These are phyloP conservation scores for Apocrypta bakeri DNA, from an alignment of 1,140 invertebrate genomes.

Conservation along the genomic window DNA sequence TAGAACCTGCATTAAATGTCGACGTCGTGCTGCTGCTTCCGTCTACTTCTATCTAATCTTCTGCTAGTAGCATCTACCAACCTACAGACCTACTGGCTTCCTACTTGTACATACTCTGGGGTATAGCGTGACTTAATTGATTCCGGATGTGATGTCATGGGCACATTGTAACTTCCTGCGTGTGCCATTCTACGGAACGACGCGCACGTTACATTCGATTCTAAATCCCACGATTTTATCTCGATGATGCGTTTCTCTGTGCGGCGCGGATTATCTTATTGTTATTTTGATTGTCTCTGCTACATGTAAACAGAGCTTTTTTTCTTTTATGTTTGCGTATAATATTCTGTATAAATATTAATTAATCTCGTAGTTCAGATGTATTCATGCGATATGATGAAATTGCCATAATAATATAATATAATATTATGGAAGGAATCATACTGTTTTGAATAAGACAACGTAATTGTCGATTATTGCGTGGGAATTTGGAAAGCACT, in stretches of 20 bases:
- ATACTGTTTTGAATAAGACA: too few species aligned
- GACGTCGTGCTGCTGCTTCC: neutral
- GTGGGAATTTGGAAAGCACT: too few species aligned
- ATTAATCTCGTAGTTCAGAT: too few species aligned
- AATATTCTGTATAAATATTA: too few species aligned
- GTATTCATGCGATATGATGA: too few species aligned
- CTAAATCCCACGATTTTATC: slow-evolving; percentile 54
- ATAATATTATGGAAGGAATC: too few species aligned
- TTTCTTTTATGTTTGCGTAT: too few species aligned
- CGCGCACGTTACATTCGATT: slow-evolving; percentile 44
- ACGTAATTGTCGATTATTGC: too few species aligned
- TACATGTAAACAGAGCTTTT: too few species aligned
- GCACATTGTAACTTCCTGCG: slow-evolving; percentile 67
- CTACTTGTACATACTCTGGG: slow-evolving; percentile 52
- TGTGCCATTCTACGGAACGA: slow-evolving; percentile 32
- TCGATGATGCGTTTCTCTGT: too few species aligned
- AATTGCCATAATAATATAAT: too few species aligned
- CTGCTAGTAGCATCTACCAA: slow-evolving; percentile 62
- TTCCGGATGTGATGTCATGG: slow-evolving; percentile 70
- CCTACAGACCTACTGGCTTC: slow-evolving; percentile 65
- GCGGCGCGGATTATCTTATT: neutral
- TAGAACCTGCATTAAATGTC: neutral
- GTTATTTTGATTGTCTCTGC: too few species aligned
- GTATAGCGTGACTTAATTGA: slow-evolving; percentile 45
- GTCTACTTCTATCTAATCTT: neutral